Evolutionary conservation across 1,140 invertebrate species (phyloP).

Genomic region (Lepidotrigona ventralis): DNA sequence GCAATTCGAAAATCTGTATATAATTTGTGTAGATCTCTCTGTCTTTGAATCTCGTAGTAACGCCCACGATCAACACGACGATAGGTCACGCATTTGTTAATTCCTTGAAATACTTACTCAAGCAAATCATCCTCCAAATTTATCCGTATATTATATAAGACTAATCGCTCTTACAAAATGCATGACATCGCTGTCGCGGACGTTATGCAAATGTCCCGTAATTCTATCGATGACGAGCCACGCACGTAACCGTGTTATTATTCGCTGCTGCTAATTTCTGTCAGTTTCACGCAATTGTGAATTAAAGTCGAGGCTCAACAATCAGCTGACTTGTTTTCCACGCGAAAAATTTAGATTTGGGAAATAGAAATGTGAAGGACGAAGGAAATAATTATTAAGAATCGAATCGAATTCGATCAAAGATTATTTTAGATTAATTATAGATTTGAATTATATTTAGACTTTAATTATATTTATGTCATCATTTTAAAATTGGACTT

Average conservation of each 20-base stretch:
- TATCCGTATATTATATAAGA: slow-evolving; percentile 39
- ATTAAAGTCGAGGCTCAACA: too few relatives aligned
- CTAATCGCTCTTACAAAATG: slow-evolving; percentile 19
- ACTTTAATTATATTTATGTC: too few relatives aligned
- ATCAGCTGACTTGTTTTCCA: too few relatives aligned
- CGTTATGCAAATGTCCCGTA: not conserved
- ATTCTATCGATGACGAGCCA: not conserved
- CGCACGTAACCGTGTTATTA: not conserved
- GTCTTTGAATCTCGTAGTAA: slow-evolving; percentile 48
- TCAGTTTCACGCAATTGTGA: too few relatives aligned
- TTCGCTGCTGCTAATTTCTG: not conserved
- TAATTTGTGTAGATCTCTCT: slow-evolving; percentile 43
- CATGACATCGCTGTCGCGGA: not conserved
- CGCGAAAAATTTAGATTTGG: too few relatives aligned
- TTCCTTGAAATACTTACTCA: slow-evolving; percentile 47
- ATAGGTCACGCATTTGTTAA: slow-evolving; percentile 38
- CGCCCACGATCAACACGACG: slow-evolving; percentile 41
- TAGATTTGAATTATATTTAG: too few relatives aligned
- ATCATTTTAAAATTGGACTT: too few relatives aligned
- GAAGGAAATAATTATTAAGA: too few relatives aligned
- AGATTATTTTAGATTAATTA: too few relatives aligned
- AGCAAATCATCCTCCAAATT: slow-evolving; percentile 55
- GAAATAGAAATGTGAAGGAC: too few relatives aligned
- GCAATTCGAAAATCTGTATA: slow-evolving; percentile 26
- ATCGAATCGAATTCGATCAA: too few relatives aligned